Base-by-base conservation (phyloP, 2,888 invertebrate species). In the Ochropacha duplaris region DNA sequence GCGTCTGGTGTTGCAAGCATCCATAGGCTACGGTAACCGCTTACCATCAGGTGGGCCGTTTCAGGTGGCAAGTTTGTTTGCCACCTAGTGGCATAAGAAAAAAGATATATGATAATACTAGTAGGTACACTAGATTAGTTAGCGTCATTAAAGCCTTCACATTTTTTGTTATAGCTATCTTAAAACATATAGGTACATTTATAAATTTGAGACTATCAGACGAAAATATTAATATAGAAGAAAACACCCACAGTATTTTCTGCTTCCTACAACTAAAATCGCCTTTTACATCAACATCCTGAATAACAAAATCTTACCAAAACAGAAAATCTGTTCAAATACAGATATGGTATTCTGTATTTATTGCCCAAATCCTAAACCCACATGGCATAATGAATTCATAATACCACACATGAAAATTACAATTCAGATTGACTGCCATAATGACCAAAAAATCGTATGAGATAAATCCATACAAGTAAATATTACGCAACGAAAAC, bases 401-500 rank as follows among this genome's bases (percentile, higher is more conserved):
- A 50, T 50, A 24, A 24, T 50, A n/a, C 50, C 24, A n/a, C 26
- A 50, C 24, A 50, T 2, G 54, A 54, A 58, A 59, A 67, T 58
- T 57, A 61, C 49, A 34, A 31, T 59, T 62, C 64, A 69, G 62
- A n/a, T 54, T 39, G 62, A n/a, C 54, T 39, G 55, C 57, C 57
- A 62, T 69, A 71, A 71, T 64, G 65, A 67, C 55, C 54, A 49
- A 60, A 58, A 71, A 56, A 60, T 57, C 22, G 4, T 34, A 22
- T 54, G 14, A 14, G 22, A 16, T 34, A 54, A 14, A 54, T 28
- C 57, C 26, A 54, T 52, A 56, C 56, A 4, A 2, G 19, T 24
- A 54, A 52, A 6, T 52, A 34, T 34, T 28, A 26, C 44, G 34
- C 19, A 50, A 57, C 31, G 44, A 28, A 54, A 50, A 56, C 44